Conservation (phyloP, 1,140 invertebrate genomes). For the Adoxophyes honmai region DNA sequence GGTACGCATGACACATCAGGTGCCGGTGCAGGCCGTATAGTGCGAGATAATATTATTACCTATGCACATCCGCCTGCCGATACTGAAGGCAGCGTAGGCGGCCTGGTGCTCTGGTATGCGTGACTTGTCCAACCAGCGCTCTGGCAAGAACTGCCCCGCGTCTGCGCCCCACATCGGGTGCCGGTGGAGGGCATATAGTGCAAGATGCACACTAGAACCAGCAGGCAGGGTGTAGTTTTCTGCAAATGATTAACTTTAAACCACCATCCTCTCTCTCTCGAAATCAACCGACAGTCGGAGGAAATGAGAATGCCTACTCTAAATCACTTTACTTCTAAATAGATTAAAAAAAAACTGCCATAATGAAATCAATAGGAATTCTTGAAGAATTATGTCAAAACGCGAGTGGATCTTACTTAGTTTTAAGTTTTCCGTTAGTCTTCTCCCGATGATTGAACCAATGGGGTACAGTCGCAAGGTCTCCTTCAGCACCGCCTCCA, state of each 20-base stretch:
- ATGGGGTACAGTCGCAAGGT: slow-evolving; percentile 75
- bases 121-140: slow-evolving; percentile 80
- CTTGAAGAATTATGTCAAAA: too few species aligned
- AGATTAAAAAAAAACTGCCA: too few species aligned
- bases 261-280: too few species aligned
- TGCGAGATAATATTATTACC: slow-evolving; percentile 36
- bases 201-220: slow-evolving; percentile 18
- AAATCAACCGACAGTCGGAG: too few species aligned
- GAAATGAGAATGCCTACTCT: too few species aligned
- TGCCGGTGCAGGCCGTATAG: too few species aligned
- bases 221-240: slow-evolving; percentile 10
- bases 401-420: slow-evolving; percentile 15
- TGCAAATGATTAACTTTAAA: neutral
- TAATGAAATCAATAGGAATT: too few species aligned
- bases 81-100: slow-evolving; percentile 80
- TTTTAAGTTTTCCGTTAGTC: slow-evolving; percentile 21
- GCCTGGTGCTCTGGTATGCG: slow-evolving; percentile 55
- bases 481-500: slow-evolving; percentile 51
- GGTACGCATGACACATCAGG: slow-evolving; percentile 41
- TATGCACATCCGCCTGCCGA: slow-evolving; percentile 79
- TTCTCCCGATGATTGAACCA: slow-evolving; percentile 73
- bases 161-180: slow-evolving; percentile 35
- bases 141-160: slow-evolving; percentile 79
- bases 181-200: slow-evolving; percentile 2
- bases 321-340: too few species aligned